Evolutionary conservation across 2,888 invertebrate species (phyloP), one percentile per base, ranked within the genome.

Genomic region (Margaritifera margaritifera): DNA sequence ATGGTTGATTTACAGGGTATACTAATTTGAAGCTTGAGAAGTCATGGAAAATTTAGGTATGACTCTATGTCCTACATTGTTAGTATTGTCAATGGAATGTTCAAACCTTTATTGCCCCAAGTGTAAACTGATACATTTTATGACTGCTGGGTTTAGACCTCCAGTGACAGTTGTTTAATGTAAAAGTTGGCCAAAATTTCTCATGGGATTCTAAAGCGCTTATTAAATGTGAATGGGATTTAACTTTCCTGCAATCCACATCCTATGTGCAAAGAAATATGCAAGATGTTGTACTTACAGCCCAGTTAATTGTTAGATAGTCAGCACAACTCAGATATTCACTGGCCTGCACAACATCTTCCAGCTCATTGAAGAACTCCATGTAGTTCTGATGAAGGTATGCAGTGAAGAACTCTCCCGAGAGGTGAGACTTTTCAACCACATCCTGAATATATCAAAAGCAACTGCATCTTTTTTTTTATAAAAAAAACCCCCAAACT

Each of bases 311-410:
- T 90, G 95, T 94, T 92, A 96, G 91, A 56, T 91, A 90, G 83
- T 95, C 95, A 0, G 94, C 92, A 67, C 93, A 91, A 85, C 95
- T 95, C 55, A 96, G 89, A 67, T 92, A 92, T 64, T 94, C 92
- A 0, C 93, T 90, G 4, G 94, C 94, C 66, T 90, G 89, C 27
- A 91, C 91, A 0, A 92, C 91, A 80, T 94, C 92, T 53, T 93
- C 92, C 25, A 95, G 92, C 67, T 92, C 91, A 0, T 92, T 91
- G 84, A 94, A 94, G 84, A 95, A 95, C 6, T 93, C 92, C 31
- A 94, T 87, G 89, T 90, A 90, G 79, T 91, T 91, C 75, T 91
- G 90, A 67, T 90, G 90, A 5, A 91, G 82, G 75, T 89, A 91
- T 6, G 88, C 83, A 22, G 84, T 82, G 80, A 90, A 90, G 57